Evolutionary conservation across 2,113 vertebrate species (phyloP).

Genomic region (Phasianus colchicus): DNA sequence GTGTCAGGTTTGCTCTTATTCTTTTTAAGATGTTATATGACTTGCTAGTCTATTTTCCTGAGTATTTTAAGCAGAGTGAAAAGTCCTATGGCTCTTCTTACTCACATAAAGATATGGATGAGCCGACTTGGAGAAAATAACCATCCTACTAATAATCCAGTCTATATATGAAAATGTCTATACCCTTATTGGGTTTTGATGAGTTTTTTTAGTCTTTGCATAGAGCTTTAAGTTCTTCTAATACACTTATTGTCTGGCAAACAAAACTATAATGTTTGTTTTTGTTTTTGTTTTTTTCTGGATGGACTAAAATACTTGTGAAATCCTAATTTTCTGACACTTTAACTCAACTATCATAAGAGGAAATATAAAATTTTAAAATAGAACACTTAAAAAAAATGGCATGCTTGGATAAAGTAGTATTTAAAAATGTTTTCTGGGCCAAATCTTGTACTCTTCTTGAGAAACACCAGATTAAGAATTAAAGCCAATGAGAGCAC

Average conservation of each 20-base stretch:
- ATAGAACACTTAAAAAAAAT: background rate
- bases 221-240: background rate
- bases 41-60: background rate
- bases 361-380: background rate
- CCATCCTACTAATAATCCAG: background rate
- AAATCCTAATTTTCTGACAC: background rate
- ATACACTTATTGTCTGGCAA: background rate
- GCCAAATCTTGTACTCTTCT: background rate
- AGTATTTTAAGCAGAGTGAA: background rate
- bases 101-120: background rate
- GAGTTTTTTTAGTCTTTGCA: background rate
- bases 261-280: background rate
- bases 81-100: background rate
- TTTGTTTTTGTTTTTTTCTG: background rate
- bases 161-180: background rate
- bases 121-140: background rate
- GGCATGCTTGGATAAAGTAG: background rate
- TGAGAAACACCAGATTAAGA: background rate
- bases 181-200: background rate
- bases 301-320: background rate
- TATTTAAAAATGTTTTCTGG: background rate
- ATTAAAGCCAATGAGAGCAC: background rate
- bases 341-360: background rate
- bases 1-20: background rate
- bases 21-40: background rate